These are phyloP conservation scores for Penaeus japonicus DNA, from an alignment of 1,140 invertebrate genomes.

Conservation along the genomic window DNA sequence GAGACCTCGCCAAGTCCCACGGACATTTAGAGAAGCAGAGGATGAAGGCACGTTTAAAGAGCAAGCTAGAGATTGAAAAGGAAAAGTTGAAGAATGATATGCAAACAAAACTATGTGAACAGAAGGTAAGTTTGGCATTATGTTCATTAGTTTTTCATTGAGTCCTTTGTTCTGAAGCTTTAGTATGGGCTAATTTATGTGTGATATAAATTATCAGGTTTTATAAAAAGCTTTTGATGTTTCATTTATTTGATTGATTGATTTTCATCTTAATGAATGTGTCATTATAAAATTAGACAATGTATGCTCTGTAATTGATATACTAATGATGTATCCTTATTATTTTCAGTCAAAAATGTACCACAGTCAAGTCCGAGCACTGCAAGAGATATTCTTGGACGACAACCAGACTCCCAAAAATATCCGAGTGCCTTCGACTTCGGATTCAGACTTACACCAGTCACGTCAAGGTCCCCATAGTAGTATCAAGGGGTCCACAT, in stretches of 20 bases:
- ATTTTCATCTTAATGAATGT: background rate
- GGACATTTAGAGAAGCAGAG: constrained; percentile 78
- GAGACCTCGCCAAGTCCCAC: constrained; percentile 69
- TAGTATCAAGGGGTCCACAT: background rate
- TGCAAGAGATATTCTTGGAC: constrained; percentile 44
- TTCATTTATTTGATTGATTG: too few relatives aligned
- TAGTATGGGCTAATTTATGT: background rate
- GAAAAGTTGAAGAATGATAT: constrained; percentile 75
- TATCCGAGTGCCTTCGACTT: background rate
- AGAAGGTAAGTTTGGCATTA: constrained; percentile 67
- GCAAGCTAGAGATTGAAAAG: constrained; percentile 70
- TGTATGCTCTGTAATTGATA: background rate
- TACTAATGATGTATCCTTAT: background rate
- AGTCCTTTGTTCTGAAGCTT: background rate
- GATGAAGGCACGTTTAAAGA: constrained; percentile 53
- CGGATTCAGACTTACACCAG: background rate
- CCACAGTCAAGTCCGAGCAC: constrained; percentile 46
- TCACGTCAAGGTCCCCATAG: background rate
- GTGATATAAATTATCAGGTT: background rate
- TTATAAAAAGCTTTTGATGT: background rate
- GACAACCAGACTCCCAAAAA: background rate
- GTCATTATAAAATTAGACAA: background rate
- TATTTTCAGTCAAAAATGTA: constrained; percentile 47
- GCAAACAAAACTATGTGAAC: constrained; percentile 75
- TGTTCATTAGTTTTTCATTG: background rate